Conservation (phyloP, 2,797 vertebrate species). For the Xenentodon cancila region DNA sequence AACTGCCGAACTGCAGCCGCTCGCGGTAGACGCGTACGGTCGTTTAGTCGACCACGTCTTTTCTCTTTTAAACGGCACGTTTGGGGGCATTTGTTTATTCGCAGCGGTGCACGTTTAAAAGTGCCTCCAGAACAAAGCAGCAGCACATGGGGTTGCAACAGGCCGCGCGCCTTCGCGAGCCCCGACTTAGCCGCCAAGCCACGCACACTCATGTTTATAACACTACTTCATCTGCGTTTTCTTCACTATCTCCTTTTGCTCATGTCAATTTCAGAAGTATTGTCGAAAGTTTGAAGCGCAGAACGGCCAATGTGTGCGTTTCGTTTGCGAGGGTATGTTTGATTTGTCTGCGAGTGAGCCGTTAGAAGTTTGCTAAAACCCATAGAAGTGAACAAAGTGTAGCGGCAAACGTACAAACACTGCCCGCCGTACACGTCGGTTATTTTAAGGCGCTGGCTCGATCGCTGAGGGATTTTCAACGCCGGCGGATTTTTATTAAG, state of each 20-base stretch:
- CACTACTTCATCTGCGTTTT: neutral
- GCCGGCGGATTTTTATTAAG: too few relatives aligned
- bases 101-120: conserved; percentile 52
- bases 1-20: neutral
- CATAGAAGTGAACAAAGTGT: conserved; percentile 17
- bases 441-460: too few relatives aligned
- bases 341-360: neutral
- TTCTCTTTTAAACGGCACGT: conserved; percentile 2
- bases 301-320: neutral
- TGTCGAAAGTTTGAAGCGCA: neutral
- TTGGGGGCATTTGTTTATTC: conserved; percentile 11
- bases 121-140: conserved; percentile 90
- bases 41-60: conserved; percentile 1
- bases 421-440: too few relatives aligned
- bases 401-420: neutral
- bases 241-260: accelerated
- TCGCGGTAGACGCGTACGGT: neutral
- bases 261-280: too few relatives aligned
- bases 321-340: neutral
- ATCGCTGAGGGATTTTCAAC: too few relatives aligned
- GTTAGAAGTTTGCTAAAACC: conserved; percentile 35
- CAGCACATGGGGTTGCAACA: conserved; percentile 80
- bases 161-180: conserved; percentile 72
- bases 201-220: conserved; percentile 4
- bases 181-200: conserved; percentile 45